phyloP scores from a whole-genome alignment of 2,888 invertebrate species.

The Adineta ricciae region DNA sequence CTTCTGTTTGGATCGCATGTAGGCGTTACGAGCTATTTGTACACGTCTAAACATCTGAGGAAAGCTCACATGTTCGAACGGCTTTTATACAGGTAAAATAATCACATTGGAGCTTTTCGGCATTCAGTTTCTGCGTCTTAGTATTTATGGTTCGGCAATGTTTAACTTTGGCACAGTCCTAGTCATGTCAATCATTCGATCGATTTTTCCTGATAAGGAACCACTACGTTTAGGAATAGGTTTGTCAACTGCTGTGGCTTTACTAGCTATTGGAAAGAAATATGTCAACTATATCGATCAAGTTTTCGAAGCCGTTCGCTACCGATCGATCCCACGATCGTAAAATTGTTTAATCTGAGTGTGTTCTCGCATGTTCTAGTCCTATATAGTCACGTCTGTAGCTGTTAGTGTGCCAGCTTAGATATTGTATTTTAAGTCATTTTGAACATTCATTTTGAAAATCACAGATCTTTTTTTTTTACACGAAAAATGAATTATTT shows the following conservation, averaged over 20 bases:
- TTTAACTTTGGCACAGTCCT: neutral
- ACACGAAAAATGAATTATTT: neutral
- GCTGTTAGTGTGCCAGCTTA: neutral
- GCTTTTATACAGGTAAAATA: neutral
- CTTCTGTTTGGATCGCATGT: neutral
- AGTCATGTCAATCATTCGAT: neutral
- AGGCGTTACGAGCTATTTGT: neutral
- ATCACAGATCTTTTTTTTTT: neutral
- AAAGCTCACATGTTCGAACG: neutral
- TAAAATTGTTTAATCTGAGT: neutral
- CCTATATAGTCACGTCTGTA: neutral
- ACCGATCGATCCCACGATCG: neutral
- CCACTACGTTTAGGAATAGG: neutral
- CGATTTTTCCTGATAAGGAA: neutral
- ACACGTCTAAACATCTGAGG: neutral
- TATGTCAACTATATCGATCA: constrained; percentile 1
- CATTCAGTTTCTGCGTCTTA: neutral
- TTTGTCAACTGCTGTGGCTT: neutral
- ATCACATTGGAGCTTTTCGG: neutral
- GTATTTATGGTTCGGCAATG: constrained; percentile 12
- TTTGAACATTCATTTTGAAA: neutral
- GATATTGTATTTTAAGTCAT: neutral
- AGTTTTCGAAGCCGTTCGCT: neutral
- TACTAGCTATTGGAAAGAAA: neutral
- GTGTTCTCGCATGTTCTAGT: neutral